Percentiles rank a stretch among this genome's conserved stretches.
These are phyloP conservation scores for Grallaria varia DNA, from an alignment of 2,113 vertebrate genomes.

Conservation along the genomic window DNA sequence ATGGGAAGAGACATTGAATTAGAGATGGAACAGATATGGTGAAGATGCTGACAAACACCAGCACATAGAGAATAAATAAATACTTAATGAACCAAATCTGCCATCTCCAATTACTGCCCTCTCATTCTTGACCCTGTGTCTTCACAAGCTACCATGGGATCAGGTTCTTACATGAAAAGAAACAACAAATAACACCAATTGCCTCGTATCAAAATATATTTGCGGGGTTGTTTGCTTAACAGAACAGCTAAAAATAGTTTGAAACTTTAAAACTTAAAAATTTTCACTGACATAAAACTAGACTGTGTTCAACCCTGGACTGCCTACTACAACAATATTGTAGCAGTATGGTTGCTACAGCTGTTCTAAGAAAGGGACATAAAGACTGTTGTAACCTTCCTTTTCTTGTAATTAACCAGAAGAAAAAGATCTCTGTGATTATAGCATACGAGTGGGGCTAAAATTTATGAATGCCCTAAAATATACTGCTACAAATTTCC, in stretches of 20 bases:
- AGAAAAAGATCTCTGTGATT: neutral
- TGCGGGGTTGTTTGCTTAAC: neutral
- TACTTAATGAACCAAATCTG: slow-evolving; percentile 23
- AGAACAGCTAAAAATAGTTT: neutral
- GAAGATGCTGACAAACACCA: neutral
- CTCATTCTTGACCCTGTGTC: neutral
- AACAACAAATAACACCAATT: neutral
- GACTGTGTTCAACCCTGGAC: neutral
- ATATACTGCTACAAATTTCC: neutral
- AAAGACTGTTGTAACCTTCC: neutral
- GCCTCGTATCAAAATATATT: neutral
- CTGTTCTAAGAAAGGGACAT: neutral
- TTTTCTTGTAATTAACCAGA: neutral
- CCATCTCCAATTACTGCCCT: neutral
- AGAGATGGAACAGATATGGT: neutral
- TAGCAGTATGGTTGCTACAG: neutral
- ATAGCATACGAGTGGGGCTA: neutral
- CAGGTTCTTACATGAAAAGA: neutral
- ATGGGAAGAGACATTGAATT: neutral
- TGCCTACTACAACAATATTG: neutral
- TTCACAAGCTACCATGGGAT: neutral
- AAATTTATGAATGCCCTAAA: neutral
- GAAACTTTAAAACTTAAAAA: neutral
- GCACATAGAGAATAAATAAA: neutral
- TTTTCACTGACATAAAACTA: neutral